Conservation (phyloP, 2,113 vertebrate species). For the Alosa alosa region DNA sequence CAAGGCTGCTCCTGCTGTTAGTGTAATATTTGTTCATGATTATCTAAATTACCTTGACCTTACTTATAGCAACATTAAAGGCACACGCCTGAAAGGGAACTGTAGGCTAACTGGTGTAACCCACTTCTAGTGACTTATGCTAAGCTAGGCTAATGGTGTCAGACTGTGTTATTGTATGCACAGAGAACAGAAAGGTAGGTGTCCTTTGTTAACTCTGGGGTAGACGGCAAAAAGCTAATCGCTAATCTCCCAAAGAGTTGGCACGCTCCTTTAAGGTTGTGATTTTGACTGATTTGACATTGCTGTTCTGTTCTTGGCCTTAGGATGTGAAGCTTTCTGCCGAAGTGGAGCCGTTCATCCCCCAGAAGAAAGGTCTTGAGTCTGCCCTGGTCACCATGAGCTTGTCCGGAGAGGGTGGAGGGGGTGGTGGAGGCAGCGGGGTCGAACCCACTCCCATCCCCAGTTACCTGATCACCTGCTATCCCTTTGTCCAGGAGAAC, state of each 20-base stretch:
- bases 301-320: background rate
- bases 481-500: slow-evolving; percentile 97
- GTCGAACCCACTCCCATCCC: slow-evolving; percentile 91
- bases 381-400: slow-evolving; percentile 87
- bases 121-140: too few species aligned
- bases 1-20: background rate
- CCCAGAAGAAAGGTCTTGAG: slow-evolving; percentile 92
- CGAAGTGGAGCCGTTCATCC: slow-evolving; percentile 97
- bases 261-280: background rate
- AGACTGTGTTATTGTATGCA: too few species aligned
- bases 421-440: slow-evolving; percentile 62
- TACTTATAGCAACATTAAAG: background rate
- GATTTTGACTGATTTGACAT: background rate
- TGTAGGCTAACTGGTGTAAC: too few species aligned
- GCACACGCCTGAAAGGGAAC: too few species aligned
- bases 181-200: too few species aligned
- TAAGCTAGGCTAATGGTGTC: too few species aligned
- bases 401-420: slow-evolving; percentile 79
- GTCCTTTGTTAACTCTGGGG: too few species aligned
- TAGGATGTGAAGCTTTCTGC: slow-evolving; percentile 97
- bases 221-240: too few species aligned
- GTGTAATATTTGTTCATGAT: background rate
- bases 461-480: slow-evolving; percentile 97
- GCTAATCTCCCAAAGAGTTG: too few species aligned
- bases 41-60: background rate